Base-by-base conservation (phyloP, 2,797 vertebrate genomes). In the Danio kyathit region DNA sequence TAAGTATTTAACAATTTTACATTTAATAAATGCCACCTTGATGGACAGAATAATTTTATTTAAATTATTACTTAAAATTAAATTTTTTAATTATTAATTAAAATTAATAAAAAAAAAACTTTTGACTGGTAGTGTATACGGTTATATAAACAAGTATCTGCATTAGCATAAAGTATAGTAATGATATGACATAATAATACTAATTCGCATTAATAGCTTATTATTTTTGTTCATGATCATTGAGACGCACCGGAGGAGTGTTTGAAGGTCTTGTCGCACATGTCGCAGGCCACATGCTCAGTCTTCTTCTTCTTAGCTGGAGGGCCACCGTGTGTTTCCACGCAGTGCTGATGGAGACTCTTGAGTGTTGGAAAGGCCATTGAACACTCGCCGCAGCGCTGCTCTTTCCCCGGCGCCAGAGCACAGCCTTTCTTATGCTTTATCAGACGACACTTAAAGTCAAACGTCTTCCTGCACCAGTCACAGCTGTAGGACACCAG, bases 261-360 rank as follows among this genome's bases (percentile, higher is more conserved):
- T 80, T 95, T 96, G 63, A 97, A 98, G 40, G 93, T 94, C 60
- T 96, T 91, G 1, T 93, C 92, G 0, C 95, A 98, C 82, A 97
- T 92, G 85, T 96, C 94, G 3, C 96, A 97, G 0, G 90, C 84
- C 85, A 95, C 93, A 0, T 89, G 88, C 6, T 91, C 88, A 1
- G 82, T 78, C 79, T 88, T 92, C 90, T 94, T 96, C 91, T 94
- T 96, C 88, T 95, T 96, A 75, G 85, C 88, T 0, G 85, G 86
- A 0, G 85, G 72, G 13, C 71, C 86, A 2, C 87, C 60, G 0
- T 96, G 95, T n/a, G 85, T 87, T 44, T 96, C 90, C 0, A 87
- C 83, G 74, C 90, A 91, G 54, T 96, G 95, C 9, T 90, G 93
- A 82, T 95, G 94, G 82, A 96, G 91, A 9, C 94, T 94, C 1